These are phyloP conservation scores for Andricus quercusramuli DNA, from an alignment of 2,888 invertebrate genomes.

Conservation along the genomic window DNA sequence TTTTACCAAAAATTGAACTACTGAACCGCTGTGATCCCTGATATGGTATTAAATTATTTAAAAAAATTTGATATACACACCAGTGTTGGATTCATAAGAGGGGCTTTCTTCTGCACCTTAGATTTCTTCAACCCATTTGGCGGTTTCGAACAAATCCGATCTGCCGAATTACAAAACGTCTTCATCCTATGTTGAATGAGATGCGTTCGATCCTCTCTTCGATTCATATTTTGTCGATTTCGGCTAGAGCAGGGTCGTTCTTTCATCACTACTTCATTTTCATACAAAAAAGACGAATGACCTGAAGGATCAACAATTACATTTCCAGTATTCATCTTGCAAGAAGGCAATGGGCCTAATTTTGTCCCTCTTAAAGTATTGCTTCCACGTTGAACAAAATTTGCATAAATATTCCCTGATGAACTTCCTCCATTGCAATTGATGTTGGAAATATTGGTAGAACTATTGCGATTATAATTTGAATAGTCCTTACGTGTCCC, in stretches of 20 bases:
- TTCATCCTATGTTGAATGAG: slow-evolving; percentile 9
- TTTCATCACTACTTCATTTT: background rate
- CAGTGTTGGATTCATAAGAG: background rate
- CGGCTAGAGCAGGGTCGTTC: background rate
- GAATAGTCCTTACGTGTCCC: slow-evolving; percentile 57
- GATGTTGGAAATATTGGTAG: slow-evolving; percentile 4
- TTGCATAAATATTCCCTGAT: background rate
- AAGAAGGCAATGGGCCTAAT: background rate
- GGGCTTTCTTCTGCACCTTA: slow-evolving; percentile 2
- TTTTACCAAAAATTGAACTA: no score
- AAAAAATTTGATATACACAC: background rate
- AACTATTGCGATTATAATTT: slow-evolving; percentile 1
- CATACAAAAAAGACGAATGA: background rate
- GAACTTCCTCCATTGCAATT: slow-evolving; percentile 4
- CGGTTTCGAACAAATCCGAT: slow-evolving; percentile 14
- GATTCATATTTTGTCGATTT: background rate
- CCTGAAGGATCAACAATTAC: background rate
- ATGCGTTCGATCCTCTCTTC: slow-evolving; percentile 8
- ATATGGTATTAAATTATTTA: no score
- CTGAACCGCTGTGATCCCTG: no score
- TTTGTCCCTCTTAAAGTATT: background rate
- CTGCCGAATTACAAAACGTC: background rate
- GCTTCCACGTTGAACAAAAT: background rate
- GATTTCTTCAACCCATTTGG: background rate
- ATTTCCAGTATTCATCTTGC: background rate